Base-by-base conservation (phyloP, 2,113 vertebrate species). In the Catagonus wagneri region DNA sequence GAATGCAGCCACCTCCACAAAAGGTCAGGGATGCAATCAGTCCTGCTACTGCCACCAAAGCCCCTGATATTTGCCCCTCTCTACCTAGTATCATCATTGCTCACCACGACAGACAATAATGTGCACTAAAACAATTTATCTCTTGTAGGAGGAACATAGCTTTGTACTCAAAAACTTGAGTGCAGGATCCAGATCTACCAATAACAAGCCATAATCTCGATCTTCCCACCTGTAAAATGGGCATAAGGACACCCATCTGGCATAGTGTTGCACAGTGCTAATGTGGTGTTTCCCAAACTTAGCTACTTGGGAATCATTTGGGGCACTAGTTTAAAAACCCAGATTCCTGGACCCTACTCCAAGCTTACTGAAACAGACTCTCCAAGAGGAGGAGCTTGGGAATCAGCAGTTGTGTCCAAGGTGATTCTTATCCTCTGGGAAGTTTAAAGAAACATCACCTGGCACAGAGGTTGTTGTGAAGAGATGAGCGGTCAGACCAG, bases 381-480 rank as follows among this genome's bases (percentile, higher is more conserved):
- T 91, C 44, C 75, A 97, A 97, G 36, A 89, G 58, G 20, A 88
- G 12, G 32, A 29, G 20, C 60, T 88, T 75, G 11, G 79, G 65
- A 90, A 87, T 68, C 68, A 81, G 22, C 20, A 83, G 27, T 95
- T 96, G 90, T 87, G 60, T 11, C 29, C 79, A 80, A 88, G 12
- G 32, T 58, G 44, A 94, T 79, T 66, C 65, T 96, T 80, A 86
- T 32, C n/a, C 65, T 83, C 36, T 90, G 50, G 29, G 36, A 95
- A 95, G 39, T 90, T 76, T 84, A 58, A 92, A 96, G n/a, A 75
- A 96, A 72, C 7, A 75, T 66, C 66, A 88, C 17, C 69, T 94
- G 27, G 16, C 4, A 89, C 54, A 88, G 81, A 94, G 50, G 29
- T 12, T 78, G 22, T 44, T 94, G 60, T 66, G 2, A 94, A 78